Conservation (phyloP, 2,797 vertebrate species). For the Dromococcyx pavoninus region DNA sequence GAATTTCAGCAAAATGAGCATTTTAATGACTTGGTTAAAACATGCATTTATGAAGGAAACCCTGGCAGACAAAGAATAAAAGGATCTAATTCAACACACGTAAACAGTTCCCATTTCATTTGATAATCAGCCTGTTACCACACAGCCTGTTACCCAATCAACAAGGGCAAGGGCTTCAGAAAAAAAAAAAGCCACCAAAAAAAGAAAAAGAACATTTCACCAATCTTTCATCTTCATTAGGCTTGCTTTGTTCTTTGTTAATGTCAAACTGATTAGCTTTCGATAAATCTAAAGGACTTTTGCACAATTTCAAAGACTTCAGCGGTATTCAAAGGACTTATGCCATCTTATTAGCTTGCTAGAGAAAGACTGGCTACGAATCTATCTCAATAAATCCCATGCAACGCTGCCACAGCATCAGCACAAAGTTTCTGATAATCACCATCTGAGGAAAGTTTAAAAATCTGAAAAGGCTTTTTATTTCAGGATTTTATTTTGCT, state of each 20-base stretch:
- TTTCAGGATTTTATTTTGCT: not conserved
- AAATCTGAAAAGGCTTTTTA: not conserved
- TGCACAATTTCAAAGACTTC: slow-evolving; percentile 33
- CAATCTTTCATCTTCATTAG: slow-evolving; percentile 52
- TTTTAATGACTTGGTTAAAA: slow-evolving; percentile 13
- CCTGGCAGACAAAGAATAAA: not conserved
- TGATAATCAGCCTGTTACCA: slow-evolving; percentile 12
- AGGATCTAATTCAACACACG: not conserved
- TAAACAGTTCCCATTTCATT: not conserved
- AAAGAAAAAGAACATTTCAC: not conserved
- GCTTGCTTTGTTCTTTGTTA: slow-evolving; percentile 47
- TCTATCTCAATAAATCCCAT: not conserved
- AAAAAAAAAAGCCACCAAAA: not conserved
- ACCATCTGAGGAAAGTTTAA: not conserved
- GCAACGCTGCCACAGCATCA: not conserved
- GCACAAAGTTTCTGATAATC: not conserved
- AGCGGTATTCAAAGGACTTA: not conserved
- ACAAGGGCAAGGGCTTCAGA: not conserved
- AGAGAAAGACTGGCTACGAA: not conserved
- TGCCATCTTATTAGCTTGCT: not conserved
- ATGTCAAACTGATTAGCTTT: slow-evolving; percentile 53
- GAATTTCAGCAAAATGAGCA: slow-evolving; percentile 12
- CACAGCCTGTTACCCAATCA: not conserved
- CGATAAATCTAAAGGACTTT: slow-evolving; percentile 14
- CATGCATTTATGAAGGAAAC: not conserved